Evolutionary conservation across 2,888 invertebrate species (phyloP).

Genomic region (Lasioglossum figueresi): DNA sequence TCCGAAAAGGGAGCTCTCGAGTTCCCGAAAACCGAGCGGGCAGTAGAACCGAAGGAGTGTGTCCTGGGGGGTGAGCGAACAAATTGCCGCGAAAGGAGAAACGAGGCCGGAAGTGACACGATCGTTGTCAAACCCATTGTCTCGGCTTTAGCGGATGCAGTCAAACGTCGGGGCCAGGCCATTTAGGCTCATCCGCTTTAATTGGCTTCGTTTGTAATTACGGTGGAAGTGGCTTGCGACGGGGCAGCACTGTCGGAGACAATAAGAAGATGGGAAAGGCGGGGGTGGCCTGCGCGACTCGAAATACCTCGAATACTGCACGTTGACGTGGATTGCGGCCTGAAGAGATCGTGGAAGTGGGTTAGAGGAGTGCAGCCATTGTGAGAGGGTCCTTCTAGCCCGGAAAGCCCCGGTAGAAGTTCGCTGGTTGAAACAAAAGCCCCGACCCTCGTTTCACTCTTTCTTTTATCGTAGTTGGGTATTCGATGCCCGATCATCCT

Average conservation of each 20-base stretch:
- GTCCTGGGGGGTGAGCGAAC: not conserved
- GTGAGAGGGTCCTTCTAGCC: conserved; percentile 43
- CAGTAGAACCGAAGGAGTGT: not conserved
- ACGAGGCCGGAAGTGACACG: conserved; percentile 46
- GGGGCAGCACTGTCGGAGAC: conserved; percentile 40
- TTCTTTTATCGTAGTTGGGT: conserved; percentile 13
- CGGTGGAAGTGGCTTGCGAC: conserved; percentile 40
- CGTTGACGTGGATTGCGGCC: conserved; percentile 53
- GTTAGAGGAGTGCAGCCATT: conserved; percentile 58
- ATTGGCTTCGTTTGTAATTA: conserved; percentile 72
- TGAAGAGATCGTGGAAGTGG: conserved; percentile 60
- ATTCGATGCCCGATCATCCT: not conserved
- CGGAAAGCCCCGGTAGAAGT: conserved; percentile 48
- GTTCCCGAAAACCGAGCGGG: conserved; percentile 17
- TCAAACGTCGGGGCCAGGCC: conserved; percentile 59
- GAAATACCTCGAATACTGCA: conserved; percentile 54
- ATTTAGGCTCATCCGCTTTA: conserved; percentile 72
- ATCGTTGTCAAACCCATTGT: conserved; percentile 54
- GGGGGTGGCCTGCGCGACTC: conserved; percentile 13
- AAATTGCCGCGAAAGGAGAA: conserved; percentile 46
- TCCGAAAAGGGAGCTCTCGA: not conserved
- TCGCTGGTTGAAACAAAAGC: conserved; percentile 47
- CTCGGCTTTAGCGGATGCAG: conserved; percentile 43
- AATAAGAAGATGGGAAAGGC: conserved; percentile 57
- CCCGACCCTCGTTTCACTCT: conserved; percentile 13